phyloP scores from a whole-genome alignment of 2,888 invertebrate species.

The Parapristionchus giblindavisi region DNA sequence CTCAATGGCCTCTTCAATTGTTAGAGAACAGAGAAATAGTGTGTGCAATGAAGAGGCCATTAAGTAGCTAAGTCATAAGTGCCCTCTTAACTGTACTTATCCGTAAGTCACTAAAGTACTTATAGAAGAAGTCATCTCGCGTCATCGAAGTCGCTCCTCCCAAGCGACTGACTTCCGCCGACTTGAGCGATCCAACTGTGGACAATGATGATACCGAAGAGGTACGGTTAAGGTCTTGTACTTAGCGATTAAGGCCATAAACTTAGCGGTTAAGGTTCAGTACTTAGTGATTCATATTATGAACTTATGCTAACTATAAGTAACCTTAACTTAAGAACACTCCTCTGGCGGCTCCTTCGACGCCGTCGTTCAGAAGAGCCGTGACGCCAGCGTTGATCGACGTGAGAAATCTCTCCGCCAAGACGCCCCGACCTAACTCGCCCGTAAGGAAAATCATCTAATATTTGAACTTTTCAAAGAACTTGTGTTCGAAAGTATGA shows the following conservation, averaged over 20 bases:
- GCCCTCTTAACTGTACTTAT: no score
- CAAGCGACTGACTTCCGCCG: constrained; percentile 5
- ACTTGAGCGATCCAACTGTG: constrained; percentile 45
- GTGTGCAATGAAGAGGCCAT: no score
- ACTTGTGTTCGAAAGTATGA: neutral
- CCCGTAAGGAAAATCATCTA: neutral
- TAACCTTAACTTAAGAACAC: neutral
- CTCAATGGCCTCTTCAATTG: no score
- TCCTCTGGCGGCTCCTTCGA: neutral
- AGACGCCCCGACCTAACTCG: neutral
- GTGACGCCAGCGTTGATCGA: constrained; percentile 27
- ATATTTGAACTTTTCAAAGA: neutral
- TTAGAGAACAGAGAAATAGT: no score
- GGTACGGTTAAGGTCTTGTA: neutral
- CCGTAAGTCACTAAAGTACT: neutral
- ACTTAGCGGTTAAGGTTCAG: no score
- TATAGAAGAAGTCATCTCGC: constrained; percentile 2
- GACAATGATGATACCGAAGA: constrained; percentile 31
- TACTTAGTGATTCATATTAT: no score
- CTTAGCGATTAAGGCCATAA: no score
- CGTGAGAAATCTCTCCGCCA: constrained; percentile 11
- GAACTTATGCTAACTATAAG: neutral
- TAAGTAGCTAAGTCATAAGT: no score
- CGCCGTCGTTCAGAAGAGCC: constrained; percentile 24
- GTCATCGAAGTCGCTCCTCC: constrained; percentile 6